Percentiles rank a stretch among this genome's conserved stretches.
Evolutionary conservation across 2,888 invertebrate species (phyloP).

Genomic region (Drosophila trichaetosa): DNA sequence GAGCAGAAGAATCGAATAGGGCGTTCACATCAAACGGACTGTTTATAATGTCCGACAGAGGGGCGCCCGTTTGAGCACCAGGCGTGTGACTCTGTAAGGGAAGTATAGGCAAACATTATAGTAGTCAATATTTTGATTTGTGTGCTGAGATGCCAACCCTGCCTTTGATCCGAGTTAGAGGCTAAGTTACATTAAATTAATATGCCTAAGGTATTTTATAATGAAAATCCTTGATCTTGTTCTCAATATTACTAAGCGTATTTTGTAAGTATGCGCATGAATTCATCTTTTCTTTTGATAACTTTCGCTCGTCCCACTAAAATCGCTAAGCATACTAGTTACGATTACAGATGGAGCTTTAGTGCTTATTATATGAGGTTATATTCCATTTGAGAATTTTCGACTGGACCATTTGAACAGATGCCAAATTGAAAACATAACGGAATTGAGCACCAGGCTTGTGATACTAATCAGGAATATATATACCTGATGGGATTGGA

Average conservation of each 20-base stretch:
- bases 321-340: background rate
- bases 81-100: constrained; percentile 91
- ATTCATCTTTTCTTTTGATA: background rate
- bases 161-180: background rate
- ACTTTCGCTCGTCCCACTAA: background rate
- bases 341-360: background rate
- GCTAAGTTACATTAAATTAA: background rate
- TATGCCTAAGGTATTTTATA: background rate
- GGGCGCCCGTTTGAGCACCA: constrained; percentile 89
- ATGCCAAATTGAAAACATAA: background rate
- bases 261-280: background rate
- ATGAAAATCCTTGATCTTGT: background rate
- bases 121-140: background rate
- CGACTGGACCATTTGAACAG: background rate
- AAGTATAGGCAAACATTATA: background rate
- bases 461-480: background rate
- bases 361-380: background rate
- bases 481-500: background rate
- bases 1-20: constrained; percentile 91
- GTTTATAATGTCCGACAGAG: constrained; percentile 87
- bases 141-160: background rate
- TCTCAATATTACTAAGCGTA: background rate
- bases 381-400: background rate
- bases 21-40: constrained; percentile 88
- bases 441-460: background rate